Evolutionary conservation across 2,888 invertebrate genomes (phyloP), one percentile per base, ranked within the genome.

Genomic region (Meganola albula): DNA sequence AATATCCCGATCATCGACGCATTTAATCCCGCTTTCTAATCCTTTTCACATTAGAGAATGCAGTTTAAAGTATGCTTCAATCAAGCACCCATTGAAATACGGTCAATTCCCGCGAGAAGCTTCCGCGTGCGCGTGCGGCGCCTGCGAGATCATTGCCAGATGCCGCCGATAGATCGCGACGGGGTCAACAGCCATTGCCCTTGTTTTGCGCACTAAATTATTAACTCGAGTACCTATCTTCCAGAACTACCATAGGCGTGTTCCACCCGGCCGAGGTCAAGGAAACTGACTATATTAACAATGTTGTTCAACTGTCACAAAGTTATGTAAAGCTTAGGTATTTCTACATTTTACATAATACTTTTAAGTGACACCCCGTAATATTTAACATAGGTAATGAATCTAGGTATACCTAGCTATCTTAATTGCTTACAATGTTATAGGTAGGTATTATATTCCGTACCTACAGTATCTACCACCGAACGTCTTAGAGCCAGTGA

Each of bases 121-220:
- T 82, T 80, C 82, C 82, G 82, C 68, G 66, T 78, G 61, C 67
- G 68, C 63, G 58, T 54, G 64, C 69, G 73, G 63, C 72, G 75
- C 69, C 64, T 64, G 67, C 63, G 68, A 70, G 83, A 82, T 82
- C 76, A 82, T 80, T 78, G 79, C 83, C 84, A 84, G 82, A 83
- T 83, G 82, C 71, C 69, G 70, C 56, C 70, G 67, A 78, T 79
- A 77, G 80, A 80, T 73, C 69, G 72, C 75, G 70, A 70, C 79
- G 82, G 82, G 83, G 83, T 83, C 83, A 83, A 83, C 77, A 84
- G 79, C 82, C 82, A 82, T 63, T 80, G 82, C 75, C 78, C 80
- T 79, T 82, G 80, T 83, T 82, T 82, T 74, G 76, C 75, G 74
- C 73, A 78, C 74, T 67, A 66, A 75, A 75, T 73, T 71, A 74